Conservation (phyloP, 2,113 vertebrate species). For the Boleophthalmus pectinirostris region DNA sequence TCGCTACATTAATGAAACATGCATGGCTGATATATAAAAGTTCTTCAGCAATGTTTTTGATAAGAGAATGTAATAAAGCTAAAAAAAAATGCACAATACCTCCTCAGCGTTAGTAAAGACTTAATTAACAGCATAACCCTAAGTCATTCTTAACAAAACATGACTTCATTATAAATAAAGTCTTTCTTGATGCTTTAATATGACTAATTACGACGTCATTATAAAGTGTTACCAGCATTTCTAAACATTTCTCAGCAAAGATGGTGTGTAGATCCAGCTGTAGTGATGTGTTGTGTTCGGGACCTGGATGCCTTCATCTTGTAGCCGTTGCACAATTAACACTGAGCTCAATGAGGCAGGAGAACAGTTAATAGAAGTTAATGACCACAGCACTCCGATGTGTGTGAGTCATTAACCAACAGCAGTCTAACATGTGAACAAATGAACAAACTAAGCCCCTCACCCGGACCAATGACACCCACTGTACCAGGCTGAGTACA, state of each 20-base stretch:
- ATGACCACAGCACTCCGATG: constrained; percentile 66
- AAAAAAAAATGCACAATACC: too few relatives aligned
- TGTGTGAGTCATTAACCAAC: constrained; percentile 71
- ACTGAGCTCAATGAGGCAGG: constrained; percentile 61
- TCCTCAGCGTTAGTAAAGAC: too few relatives aligned
- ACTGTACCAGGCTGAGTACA: background rate
- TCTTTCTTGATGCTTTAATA: too few relatives aligned
- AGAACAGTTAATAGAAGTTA: constrained; percentile 73
- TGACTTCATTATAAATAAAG: too few relatives aligned
- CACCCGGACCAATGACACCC: constrained; percentile 28
- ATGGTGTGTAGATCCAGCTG: constrained; percentile 3
- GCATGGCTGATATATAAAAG: too few relatives aligned
- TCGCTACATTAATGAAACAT: too few relatives aligned
- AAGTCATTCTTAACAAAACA: too few relatives aligned
- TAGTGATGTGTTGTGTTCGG: constrained; percentile 11
- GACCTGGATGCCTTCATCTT: constrained; percentile 55
- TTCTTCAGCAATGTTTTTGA: too few relatives aligned
- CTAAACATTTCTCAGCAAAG: constrained; percentile 12
- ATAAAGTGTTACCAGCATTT: too few relatives aligned
- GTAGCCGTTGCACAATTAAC: constrained; percentile 61
- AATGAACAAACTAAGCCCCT: constrained; percentile 36
- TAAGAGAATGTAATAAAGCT: too few relatives aligned
- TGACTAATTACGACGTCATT: too few relatives aligned
- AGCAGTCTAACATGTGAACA: constrained; percentile 65
- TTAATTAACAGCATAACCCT: too few relatives aligned